phyloP scores from a whole-genome alignment of 2,888 invertebrate species.

The Pelosia muscerda region DNA sequence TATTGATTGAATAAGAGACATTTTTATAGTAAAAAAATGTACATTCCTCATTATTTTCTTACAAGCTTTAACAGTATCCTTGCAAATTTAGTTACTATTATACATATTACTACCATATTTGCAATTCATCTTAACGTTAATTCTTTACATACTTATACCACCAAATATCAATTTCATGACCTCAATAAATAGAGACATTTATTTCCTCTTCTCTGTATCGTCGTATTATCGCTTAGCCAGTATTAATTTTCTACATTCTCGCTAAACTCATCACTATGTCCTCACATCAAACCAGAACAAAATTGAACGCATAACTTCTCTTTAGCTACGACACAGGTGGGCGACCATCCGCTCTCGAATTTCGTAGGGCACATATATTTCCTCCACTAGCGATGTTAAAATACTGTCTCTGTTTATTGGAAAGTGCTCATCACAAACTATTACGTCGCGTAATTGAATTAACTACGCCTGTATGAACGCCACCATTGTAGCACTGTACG shows the following conservation, averaged over 20 bases:
- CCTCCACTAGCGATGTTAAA: conserved; percentile 43
- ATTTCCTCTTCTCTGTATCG: background rate
- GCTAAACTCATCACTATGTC: conserved; percentile 27
- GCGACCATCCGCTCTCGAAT: conserved; percentile 51
- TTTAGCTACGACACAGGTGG: conserved; percentile 65
- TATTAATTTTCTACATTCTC: background rate
- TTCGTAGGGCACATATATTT: conserved; percentile 50
- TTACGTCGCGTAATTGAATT: conserved; percentile 6
- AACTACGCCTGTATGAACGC: background rate
- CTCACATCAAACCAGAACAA: conserved; percentile 47
- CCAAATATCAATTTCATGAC: too few species aligned
- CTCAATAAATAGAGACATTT: too few species aligned
- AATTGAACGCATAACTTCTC: conserved; percentile 74
- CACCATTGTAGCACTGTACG: too few species aligned
- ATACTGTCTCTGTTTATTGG: conserved; percentile 49
- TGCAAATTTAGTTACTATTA: too few species aligned
- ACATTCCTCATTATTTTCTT: too few species aligned
- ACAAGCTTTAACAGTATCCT: too few species aligned
- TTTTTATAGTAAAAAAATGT: too few species aligned
- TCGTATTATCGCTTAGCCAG: background rate
- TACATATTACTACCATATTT: too few species aligned
- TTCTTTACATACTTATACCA: too few species aligned
- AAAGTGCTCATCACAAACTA: conserved; percentile 38
- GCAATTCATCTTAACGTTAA: too few species aligned
- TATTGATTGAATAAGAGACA: too few species aligned